These are phyloP conservation scores for Siniperca knerii DNA, from an alignment of 2,113 vertebrate genomes.

Conservation along the genomic window DNA sequence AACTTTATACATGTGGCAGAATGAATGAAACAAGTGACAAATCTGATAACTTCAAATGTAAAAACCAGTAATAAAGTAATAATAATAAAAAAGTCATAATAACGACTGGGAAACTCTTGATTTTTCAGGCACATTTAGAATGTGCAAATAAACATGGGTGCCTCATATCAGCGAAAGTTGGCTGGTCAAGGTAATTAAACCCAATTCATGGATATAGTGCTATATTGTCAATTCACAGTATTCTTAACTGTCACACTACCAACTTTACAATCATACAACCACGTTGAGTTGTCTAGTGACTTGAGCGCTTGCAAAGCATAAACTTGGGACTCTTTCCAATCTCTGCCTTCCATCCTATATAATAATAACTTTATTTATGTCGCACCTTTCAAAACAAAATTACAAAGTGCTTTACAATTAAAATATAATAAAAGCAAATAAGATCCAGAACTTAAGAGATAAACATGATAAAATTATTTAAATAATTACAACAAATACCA, in stretches of 20 bases:
- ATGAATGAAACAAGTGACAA: too few species aligned
- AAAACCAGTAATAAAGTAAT: too few species aligned
- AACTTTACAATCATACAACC: neutral
- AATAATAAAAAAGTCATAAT: too few species aligned
- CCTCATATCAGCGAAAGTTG: neutral
- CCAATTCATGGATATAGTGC: neutral
- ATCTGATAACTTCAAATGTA: too few species aligned
- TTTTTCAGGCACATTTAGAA: neutral
- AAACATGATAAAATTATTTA: too few species aligned
- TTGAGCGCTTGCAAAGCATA: neutral
- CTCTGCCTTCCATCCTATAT: too few species aligned
- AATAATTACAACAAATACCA: too few species aligned
- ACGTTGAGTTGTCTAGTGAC: neutral
- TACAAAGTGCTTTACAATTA: too few species aligned
- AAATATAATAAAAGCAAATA: too few species aligned
- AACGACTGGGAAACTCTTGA: neutral
- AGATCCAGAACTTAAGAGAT: too few species aligned
- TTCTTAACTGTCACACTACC: neutral
- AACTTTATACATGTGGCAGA: neutral
- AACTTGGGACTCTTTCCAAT: neutral
- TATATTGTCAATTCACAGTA: neutral
- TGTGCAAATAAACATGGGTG: neutral
- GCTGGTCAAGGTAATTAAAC: neutral
- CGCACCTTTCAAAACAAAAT: too few species aligned
- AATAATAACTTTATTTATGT: too few species aligned